Conservation (phyloP, 1,140 invertebrate species). For the Dendrolimus punctatus region DNA sequence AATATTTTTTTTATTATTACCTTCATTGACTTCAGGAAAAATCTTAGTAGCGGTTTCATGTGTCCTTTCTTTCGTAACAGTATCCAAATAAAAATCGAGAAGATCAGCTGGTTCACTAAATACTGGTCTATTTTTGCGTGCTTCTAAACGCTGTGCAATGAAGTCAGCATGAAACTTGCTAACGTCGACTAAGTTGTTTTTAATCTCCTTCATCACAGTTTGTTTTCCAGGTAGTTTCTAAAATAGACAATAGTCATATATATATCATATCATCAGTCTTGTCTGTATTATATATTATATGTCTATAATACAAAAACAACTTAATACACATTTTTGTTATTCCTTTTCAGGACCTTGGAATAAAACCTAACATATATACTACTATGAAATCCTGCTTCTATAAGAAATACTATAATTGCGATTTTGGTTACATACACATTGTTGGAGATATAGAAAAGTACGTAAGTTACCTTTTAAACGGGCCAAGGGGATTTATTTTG, state of each 20-base stretch:
- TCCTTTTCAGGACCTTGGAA: no score
- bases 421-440: no score
- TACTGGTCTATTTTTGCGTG: conserved; percentile 71
- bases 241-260: conserved; percentile 9
- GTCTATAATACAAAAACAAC: no score
- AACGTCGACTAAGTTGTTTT: conserved; percentile 82
- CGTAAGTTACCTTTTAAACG: no score
- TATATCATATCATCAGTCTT: no score
- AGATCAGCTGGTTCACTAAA: conserved; percentile 80
- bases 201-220: conserved; percentile 78
- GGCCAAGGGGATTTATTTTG: no score
- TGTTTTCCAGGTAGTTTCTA: conserved; percentile 78
- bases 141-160: conserved; percentile 10
- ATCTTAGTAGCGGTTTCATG: conserved; percentile 9
- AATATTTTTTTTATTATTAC: conserved; percentile 8
- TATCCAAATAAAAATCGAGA: conserved; percentile 77
- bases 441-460: no score
- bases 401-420: no score
- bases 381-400: no score
- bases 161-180: conserved; percentile 79
- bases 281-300: no score
- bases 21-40: conserved; percentile 19
- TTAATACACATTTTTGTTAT: no score
- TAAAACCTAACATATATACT: no score
- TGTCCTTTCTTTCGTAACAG: conserved; percentile 14